Base-by-base conservation (phyloP, 1,140 invertebrate genomes). In the Vanessa tameamea region DNA sequence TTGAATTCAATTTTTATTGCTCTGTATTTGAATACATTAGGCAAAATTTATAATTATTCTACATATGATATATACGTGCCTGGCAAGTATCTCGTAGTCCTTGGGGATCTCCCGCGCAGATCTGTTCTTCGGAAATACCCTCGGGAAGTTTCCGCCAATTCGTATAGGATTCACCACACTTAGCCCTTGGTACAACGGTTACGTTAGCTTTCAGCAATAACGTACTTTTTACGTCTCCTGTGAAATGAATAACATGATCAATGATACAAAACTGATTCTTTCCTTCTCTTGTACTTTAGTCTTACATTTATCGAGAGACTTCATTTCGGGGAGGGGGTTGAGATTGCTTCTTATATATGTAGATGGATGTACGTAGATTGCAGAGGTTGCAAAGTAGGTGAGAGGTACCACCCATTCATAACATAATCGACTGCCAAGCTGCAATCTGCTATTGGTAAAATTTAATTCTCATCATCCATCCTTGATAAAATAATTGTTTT, bases 31-130 rank as follows among this genome's bases (percentile, higher is more conserved):
- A 11, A 9, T 11, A 43, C 9, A 43, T 43, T 43, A 11, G 6
- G 37, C 9, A 5, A 43, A 43, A 43, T 1, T 43, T 43, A 43
- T 43, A 43, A 43, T 31, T 4, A 3, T 4, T 31, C 26, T 31
- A 31, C 26, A 31, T 31, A 31, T 31, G 1, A 31, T 43, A 11
- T 43, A 43, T 43, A 43, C 48, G 13, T 13, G 61, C 73, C 67
- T 95, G 94, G 80, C 95, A 96, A 0, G 95, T 94, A 78, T 95
- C 95, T 31, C 89, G 89, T 0, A 90, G 88, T 2, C 92, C 93
- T 11, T 84, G 78, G 4, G 87, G 84, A 73, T 93, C 86, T 15
- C 94, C 94, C 0, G 95, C 95, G 75, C 95, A 95, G 5, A 95
- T 73, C 72, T 92, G 94, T 80, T 69, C 81, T 71, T 72, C 69